Evolutionary conservation across 2,113 vertebrate genomes (phyloP).

Genomic region (Chascanopsetta lugubris): DNA sequence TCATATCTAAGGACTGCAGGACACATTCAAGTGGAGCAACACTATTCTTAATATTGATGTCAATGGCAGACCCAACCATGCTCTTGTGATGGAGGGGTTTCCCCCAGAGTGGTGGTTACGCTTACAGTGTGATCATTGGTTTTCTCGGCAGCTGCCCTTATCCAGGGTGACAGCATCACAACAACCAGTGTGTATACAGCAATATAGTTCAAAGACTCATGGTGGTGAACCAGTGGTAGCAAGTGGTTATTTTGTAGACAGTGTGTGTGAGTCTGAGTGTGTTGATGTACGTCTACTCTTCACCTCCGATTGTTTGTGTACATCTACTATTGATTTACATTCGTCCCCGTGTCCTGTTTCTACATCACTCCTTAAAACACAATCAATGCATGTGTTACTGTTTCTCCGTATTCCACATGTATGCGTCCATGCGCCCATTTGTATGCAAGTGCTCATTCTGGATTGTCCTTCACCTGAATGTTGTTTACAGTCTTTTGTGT

Average conservation of each 20-base stretch:
- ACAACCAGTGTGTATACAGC: slow-evolving; percentile 55
- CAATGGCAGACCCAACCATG: slow-evolving; percentile 29
- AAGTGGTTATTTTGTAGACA: slow-evolving; percentile 55
- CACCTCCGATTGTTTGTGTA: slow-evolving; percentile 40
- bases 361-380: slow-evolving; percentile 5
- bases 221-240: slow-evolving; percentile 60
- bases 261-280: slow-evolving; percentile 47
- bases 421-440: too few relatives aligned
- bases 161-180: slow-evolving; percentile 65
- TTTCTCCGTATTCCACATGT: slow-evolving; percentile 24
- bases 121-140: slow-evolving; percentile 62
- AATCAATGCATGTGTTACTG: slow-evolving; percentile 39
- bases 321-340: slow-evolving; percentile 36
- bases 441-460: slow-evolving; percentile 29
- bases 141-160: slow-evolving; percentile 69
- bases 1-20: neutral
- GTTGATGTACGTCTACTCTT: slow-evolving; percentile 41
- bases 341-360: slow-evolving; percentile 36
- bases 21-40: slow-evolving; percentile 13
- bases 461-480: slow-evolving; percentile 18
- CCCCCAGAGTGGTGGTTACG: slow-evolving; percentile 41
- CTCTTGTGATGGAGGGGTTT: slow-evolving; percentile 30
- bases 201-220: slow-evolving; percentile 50
- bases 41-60: slow-evolving; percentile 22
- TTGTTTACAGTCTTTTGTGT: slow-evolving; percentile 44